Evolutionary conservation across 2,888 invertebrate species (phyloP), one percentile per base, ranked within the genome.

Genomic region (Platerodrilus igneus): DNA sequence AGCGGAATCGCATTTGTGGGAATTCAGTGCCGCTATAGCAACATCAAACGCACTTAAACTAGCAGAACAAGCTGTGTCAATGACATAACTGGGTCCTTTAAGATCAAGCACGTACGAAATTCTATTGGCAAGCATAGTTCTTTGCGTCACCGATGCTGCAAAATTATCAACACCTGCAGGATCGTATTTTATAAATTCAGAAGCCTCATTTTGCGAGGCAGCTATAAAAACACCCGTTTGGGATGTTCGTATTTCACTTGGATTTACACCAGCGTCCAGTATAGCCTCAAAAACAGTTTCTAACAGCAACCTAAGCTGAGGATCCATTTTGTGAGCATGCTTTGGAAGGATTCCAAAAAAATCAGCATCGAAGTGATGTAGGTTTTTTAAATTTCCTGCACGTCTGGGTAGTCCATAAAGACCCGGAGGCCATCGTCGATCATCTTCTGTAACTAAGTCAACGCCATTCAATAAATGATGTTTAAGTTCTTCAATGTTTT

Each of bases 51-150:
- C 94, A 55, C 87, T 80, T 50, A 92, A 75, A 8, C 91, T 87
- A 38, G 93, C 93, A n/a, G 91, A 91, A 64, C 95, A 95, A 0
- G 95, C 95, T 0, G 93, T 90, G 68, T 95, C 95, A 5, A 91
- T 74, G 1, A 86, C 76, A 68, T 83, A 88, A 4, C 92, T 91
- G 0, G 94, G 94, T 0, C 95, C 92, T 52, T 83, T 84, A 10
- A 90, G 75, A 16, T 92, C 92, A 44, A 95, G 75, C 69, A 83
- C 83, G 66, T 87, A 93, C 1, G 92, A 91, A 48, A 95, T 78
- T 36, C 93, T 78, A 68, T 94, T 91, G 9, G 93, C 85, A 61
- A 93, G 76, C 90, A 94, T 91, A 4, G 90, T 86, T 34, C 91
- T 77, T 53, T 88, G 86, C 68, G n/a, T n/a, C n/a, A n/a, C n/a